Conservation (phyloP, 1,140 invertebrate genomes). For the Goniozus legneri region DNA sequence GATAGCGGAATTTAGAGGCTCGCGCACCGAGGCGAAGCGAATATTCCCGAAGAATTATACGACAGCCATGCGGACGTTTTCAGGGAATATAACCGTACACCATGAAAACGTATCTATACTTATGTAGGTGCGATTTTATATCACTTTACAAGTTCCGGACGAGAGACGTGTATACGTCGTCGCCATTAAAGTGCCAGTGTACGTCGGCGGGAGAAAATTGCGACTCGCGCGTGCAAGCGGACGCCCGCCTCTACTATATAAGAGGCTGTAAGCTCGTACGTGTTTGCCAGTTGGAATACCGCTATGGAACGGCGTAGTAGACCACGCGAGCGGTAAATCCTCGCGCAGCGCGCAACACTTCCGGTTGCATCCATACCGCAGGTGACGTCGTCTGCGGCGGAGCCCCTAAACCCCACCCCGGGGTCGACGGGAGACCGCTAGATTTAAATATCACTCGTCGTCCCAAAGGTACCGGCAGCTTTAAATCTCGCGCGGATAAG, state of each 20-base stretch:
- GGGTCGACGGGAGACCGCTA: too few relatives aligned
- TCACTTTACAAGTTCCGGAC: background rate
- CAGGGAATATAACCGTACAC: too few relatives aligned
- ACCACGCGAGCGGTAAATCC: conserved; percentile 16
- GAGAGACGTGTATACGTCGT: background rate
- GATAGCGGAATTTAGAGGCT: too few relatives aligned
- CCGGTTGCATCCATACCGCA: background rate
- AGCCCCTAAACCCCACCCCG: too few relatives aligned
- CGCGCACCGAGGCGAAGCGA: too few relatives aligned
- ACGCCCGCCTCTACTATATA: too few relatives aligned
- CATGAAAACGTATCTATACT: too few relatives aligned
- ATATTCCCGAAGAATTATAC: too few relatives aligned
- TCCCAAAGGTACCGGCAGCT: background rate
- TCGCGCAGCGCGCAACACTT: conserved; percentile 9
- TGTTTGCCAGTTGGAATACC: background rate
- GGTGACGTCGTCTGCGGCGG: background rate
- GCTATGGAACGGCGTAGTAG: background rate
- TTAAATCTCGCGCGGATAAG: background rate
- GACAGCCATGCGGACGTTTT: too few relatives aligned
- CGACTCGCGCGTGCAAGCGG: too few relatives aligned
- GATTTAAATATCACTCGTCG: background rate
- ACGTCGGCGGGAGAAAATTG: too few relatives aligned
- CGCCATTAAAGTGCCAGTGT: too few relatives aligned
- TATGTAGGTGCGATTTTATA: background rate
- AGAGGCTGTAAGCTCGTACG: background rate